Evolutionary conservation across 2,888 invertebrate genomes (phyloP).

Genomic region (Caenorhabditis japonica): DNA sequence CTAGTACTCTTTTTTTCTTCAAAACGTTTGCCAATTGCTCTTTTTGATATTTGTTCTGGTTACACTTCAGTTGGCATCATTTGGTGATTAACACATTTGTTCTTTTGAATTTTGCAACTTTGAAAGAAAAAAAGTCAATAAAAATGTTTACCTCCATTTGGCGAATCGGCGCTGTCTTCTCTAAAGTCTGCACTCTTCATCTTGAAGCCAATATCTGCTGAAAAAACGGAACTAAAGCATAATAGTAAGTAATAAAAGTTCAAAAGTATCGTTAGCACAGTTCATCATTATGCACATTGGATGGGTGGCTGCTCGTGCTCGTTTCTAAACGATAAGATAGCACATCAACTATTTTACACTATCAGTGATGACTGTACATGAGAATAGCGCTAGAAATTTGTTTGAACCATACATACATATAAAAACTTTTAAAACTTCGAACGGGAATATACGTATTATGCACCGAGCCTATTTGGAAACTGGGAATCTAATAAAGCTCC

Average conservation of each 20-base stretch:
- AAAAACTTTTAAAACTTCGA: too few species aligned
- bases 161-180: constrained; percentile 28
- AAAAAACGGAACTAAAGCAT: constrained; percentile 8
- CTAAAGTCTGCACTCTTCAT: constrained; percentile 32
- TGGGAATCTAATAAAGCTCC: background rate
- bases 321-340: constrained; percentile 38
- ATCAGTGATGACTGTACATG: too few species aligned
- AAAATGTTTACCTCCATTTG: constrained; percentile 41
- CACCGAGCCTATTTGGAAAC: too few species aligned
- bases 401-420: too few species aligned
- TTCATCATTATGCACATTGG: constrained; percentile 37
- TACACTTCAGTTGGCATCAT: constrained; percentile 14
- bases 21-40: background rate
- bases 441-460: too few species aligned
- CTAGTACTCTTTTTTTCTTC: background rate
- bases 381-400: too few species aligned
- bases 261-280: constrained; percentile 3
- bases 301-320: constrained; percentile 39
- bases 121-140: too few species aligned
- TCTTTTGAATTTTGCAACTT: too few species aligned
- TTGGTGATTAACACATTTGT: constrained; percentile 29
- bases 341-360: background rate
- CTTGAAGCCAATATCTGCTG: constrained; percentile 43
- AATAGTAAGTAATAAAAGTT: constrained; percentile 25
- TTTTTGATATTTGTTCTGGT: constrained; percentile 18